Evolutionary conservation across 2,888 invertebrate species (phyloP).

Genomic region (Acanthosepion pharaonis): DNA sequence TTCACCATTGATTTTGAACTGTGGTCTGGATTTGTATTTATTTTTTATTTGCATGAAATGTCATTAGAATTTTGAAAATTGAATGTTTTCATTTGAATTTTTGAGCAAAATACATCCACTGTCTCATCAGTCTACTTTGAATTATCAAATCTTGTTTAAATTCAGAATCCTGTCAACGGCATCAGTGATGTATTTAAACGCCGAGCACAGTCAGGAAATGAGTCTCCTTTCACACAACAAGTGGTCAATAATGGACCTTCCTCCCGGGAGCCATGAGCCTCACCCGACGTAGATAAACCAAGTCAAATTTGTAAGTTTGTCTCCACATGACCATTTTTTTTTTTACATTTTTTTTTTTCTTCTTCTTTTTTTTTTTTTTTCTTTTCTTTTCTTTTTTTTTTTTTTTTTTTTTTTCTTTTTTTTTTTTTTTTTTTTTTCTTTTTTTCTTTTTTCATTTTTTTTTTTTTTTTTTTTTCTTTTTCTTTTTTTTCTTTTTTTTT

Average conservation of each 20-base stretch:
- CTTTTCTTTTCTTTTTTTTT: background rate
- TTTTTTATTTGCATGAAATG: too few species aligned
- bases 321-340: too few species aligned
- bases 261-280: constrained; percentile 50
- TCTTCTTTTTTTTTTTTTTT: too few species aligned
- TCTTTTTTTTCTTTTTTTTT: background rate
- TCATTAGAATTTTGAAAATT: too few species aligned
- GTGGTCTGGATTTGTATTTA: too few species aligned
- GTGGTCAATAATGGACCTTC: constrained; percentile 66
- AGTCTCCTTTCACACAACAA: constrained; percentile 71
- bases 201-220: constrained; percentile 57
- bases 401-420: background rate
- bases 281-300: constrained; percentile 59
- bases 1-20: too few species aligned
- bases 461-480: too few species aligned
- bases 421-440: background rate
- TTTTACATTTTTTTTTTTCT: too few species aligned
- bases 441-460: background rate
- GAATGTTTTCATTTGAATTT: too few species aligned
- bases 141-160: background rate
- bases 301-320: constrained; percentile 67
- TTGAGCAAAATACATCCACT: too few species aligned
- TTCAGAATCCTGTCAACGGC: constrained; percentile 47
- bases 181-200: constrained; percentile 52
- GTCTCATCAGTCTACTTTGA: background rate